Base-by-base conservation (phyloP, 2,888 invertebrate species). In the Drosophila paranaensis region DNA sequence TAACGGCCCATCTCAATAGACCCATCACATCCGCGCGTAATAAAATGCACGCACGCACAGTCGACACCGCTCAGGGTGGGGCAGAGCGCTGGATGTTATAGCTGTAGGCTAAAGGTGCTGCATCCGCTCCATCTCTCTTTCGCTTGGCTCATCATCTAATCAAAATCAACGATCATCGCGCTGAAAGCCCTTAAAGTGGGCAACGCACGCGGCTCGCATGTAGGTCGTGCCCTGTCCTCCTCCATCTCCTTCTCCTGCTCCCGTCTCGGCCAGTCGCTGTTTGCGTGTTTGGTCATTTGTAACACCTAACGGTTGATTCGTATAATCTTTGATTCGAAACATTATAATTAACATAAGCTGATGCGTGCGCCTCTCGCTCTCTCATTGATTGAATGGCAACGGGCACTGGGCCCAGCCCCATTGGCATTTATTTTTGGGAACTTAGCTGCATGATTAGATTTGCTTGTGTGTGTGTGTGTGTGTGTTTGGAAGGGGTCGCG, bases 221-320 rank as follows among this genome's bases (percentile, higher is more conserved):
- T 74, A 74, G 74, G 78, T 74, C 68, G 64, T 30, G 11, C 20
- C 35, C 58, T 20, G 2, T 40, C 20, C n/a, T 53, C 27, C 51
- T 25, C 10, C 33, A 10, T 30, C 37, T 10, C 16, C 27, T 16
- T 3, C 37, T 2, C 30, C 11, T n/a, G 35, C 30, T 13, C 33
- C 63, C 54, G 27, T 20, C 33, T 51, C 4, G 4, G 8, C 51
- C 35, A 14, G 53, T 45, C 40, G 46, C 20, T 10, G 20, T 61
- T 80, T 72, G 83, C 83, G 81, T 88, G 83, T 74, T 79, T 77
- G 83, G 80, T 88, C 77, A 82, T 88, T 88, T 86, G 85, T 84
- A 87, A 88, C 85, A 85, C 85, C 85, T 83, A 88, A 88, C 81
- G 82, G 87, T 81, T 73, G 76, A 88, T 88, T 74, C 82, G 72